phyloP scores from a whole-genome alignment of 2,888 invertebrate species.

The Dynastes hyllus region DNA sequence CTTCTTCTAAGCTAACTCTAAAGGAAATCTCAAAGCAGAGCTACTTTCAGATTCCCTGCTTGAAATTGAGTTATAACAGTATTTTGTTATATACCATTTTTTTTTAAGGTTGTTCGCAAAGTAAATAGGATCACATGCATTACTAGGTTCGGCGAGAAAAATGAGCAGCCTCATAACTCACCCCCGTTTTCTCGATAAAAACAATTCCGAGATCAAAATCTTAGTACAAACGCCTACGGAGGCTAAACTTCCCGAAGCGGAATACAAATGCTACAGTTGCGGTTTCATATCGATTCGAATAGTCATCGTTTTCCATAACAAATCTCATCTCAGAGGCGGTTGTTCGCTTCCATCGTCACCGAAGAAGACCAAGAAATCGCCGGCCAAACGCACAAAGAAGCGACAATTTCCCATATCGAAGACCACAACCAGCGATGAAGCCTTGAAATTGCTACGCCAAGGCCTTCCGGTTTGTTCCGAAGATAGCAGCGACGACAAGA shows the following conservation, averaged over 20 bases:
- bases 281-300: slow-evolving; percentile 79
- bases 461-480: slow-evolving; percentile 57
- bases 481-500: slow-evolving; percentile 54
- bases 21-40: too few species aligned
- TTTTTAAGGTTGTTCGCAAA: too few species aligned
- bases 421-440: slow-evolving; percentile 62
- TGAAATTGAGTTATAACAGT: too few species aligned
- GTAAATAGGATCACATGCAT: slow-evolving; percentile 40
- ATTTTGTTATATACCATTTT: too few species aligned
- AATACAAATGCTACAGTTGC: slow-evolving; percentile 60
- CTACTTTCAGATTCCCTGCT: too few species aligned
- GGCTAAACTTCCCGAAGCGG: slow-evolving; percentile 52
- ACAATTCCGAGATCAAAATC: slow-evolving; percentile 78
- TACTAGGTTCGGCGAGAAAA: slow-evolving; percentile 56
- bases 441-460: slow-evolving; percentile 60
- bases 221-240: slow-evolving; percentile 74
- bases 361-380: slow-evolving; percentile 60
- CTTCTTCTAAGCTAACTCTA: too few species aligned
- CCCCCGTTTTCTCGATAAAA: slow-evolving; percentile 70
- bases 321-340: slow-evolving; percentile 77
- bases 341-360: slow-evolving; percentile 55
- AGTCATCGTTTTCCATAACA: slow-evolving; percentile 82
- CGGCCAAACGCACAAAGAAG: slow-evolving; percentile 56
- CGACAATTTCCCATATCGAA: slow-evolving; percentile 55
- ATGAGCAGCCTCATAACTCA: slow-evolving; percentile 69